Evolutionary conservation across 2,797 vertebrate species (phyloP), one percentile per base, ranked within the genome.

Genomic region (Hyperoplus immaculatus): DNA sequence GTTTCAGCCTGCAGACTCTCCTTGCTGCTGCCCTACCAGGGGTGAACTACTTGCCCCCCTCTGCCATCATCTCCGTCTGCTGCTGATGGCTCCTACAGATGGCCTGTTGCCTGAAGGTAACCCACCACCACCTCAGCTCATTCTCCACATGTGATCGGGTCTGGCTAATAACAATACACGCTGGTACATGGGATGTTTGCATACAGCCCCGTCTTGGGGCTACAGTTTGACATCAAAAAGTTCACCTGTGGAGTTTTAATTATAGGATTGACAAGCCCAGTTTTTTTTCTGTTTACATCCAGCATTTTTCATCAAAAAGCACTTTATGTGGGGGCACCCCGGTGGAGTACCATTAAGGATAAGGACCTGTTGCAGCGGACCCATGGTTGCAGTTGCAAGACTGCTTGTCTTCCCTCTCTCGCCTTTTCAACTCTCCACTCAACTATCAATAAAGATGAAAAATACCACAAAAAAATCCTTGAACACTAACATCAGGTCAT

Each of bases 61-160:
- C 49, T 62, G 53, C 58, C 49, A 47, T 78, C 71, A 38, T 69
- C 49, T 12, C 59, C 58, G 60, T 53, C 42, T 73, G 71, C 58
- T 58, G 54, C 21, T 84, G 90, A 73, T 15, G 9, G 42, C 43
- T 87, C 67, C 70, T 77, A 75, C 90, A 90, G 87, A 92, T 88
- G 86, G 82, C 57, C 42, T 43, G 59, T 43, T 80, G 84, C 87
- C 87, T 88, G 63, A 82, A 79, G 85, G 82, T 58, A 86, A 63
- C 61, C 72, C 69, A 53, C 38, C 29, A 29, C 29, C 29, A 29
- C 43, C 53, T 42, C 69, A 80, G 70, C 75, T 81, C 80, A 71
- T 73, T 9, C 69, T 85, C 85, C 63, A 81, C 84, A 86, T n/a
- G 47, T 81, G 70, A 80, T 74, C 55, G 49, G 18, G 8, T 74